A percentile compares a stretch with the other conserved stretches of the same genome.
These are phyloP conservation scores for Spodoptera litura DNA, from an alignment of 1,140 invertebrate species.

Conservation along the genomic window DNA sequence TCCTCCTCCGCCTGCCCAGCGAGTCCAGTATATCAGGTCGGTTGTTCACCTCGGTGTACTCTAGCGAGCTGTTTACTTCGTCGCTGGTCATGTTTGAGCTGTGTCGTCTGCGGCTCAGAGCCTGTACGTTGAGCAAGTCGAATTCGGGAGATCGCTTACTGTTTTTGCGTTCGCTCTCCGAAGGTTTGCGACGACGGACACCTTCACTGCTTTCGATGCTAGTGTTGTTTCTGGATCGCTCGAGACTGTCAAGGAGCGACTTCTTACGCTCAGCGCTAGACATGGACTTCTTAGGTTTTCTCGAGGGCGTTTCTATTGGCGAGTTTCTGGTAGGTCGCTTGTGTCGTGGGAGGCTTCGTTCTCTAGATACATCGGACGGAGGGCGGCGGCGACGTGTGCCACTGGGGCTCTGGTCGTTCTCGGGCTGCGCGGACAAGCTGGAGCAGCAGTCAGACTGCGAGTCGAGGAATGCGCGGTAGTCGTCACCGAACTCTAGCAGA, in stretches of 20 bases:
- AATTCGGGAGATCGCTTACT: conserved; percentile 80
- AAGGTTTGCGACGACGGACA: conserved; percentile 73
- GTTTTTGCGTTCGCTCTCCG: conserved; percentile 74
- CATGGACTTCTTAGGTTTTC: conserved; percentile 84
- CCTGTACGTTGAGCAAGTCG: conserved; percentile 79
- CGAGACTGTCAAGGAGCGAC: conserved; percentile 80
- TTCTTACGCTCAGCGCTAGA: conserved; percentile 85
- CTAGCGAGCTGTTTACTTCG: conserved; percentile 78
- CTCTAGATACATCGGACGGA: conserved; percentile 71
- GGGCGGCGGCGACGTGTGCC: conserved; percentile 67
- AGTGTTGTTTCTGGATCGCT: conserved; percentile 82
- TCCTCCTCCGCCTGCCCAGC: conserved; percentile 71
- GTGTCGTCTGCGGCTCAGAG: conserved; percentile 74
- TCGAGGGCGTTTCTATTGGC: conserved; percentile 79
- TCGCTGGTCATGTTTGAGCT: conserved; percentile 81
- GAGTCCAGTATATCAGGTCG: conserved; percentile 83
- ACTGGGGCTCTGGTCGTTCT: conserved; percentile 87
- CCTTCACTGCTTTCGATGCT: conserved; percentile 81
- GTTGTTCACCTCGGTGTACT: conserved; percentile 82
- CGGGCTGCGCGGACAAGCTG: conserved; percentile 90
- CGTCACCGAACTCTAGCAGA: conserved; percentile 95
- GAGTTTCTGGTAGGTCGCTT: conserved; percentile 78
- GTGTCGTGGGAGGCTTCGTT: conserved; percentile 72
- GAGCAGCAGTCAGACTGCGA: conserved; percentile 94
- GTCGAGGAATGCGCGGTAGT: conserved; percentile 95